Conservation (phyloP, 1,140 invertebrate species). For the Trypoxylus dichotomus region DNA sequence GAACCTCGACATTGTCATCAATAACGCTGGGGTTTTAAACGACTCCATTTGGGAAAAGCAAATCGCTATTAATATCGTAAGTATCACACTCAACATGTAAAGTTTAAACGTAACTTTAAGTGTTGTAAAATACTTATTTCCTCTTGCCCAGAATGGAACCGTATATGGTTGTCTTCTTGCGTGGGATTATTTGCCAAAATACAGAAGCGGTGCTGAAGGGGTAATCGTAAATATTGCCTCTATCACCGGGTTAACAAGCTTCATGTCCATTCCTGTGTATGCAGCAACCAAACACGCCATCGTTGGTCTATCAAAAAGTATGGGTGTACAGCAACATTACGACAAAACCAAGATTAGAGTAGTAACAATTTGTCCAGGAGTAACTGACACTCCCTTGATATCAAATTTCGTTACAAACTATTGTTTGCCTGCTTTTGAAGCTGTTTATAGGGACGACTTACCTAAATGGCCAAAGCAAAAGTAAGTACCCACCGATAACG, state of each 20-base stretch:
- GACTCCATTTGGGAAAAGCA: constrained; percentile 56
- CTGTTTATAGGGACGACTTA: not conserved
- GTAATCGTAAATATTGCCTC: constrained; percentile 44
- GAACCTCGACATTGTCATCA: constrained; percentile 56
- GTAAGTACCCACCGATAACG: constrained; percentile 9
- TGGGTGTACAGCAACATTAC: constrained; percentile 37
- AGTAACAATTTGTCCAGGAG: constrained; percentile 49
- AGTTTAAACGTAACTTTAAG: not conserved
- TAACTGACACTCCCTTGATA: constrained; percentile 40
- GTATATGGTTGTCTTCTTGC: constrained; percentile 40
- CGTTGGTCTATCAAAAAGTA: constrained; percentile 36
- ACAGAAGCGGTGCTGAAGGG: constrained; percentile 38
- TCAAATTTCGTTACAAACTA: not conserved
- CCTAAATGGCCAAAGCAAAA: constrained; percentile 19
- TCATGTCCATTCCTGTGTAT: constrained; percentile 39
- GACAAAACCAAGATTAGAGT: constrained; percentile 47
- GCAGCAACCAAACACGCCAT: constrained; percentile 42
- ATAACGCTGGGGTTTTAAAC: constrained; percentile 58
- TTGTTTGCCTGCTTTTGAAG: constrained; percentile 6
- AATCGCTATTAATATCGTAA: constrained; percentile 58
- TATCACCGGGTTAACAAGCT: constrained; percentile 36
- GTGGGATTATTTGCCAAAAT: constrained; percentile 42
- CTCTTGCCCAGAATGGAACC: constrained; percentile 41
- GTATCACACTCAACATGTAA: constrained; percentile 37
- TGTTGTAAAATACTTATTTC: not conserved